phyloP scores from a whole-genome alignment of 1,140 invertebrate species.

The Drosophila rufa region DNA sequence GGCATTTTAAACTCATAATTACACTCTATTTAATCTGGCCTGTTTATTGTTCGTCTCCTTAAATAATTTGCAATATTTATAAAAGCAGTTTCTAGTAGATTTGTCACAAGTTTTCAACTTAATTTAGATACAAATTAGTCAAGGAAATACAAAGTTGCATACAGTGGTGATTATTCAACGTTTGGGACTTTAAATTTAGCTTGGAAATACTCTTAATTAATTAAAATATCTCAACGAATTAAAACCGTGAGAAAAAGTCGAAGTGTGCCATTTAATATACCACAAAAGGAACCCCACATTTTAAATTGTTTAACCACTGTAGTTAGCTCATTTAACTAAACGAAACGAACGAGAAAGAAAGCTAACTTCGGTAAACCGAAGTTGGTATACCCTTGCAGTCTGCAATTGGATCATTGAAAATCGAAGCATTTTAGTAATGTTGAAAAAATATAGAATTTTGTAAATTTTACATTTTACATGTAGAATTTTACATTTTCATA shows the following conservation, averaged over 20 bases:
- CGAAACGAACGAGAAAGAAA: no score
- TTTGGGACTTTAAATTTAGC: background rate
- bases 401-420: no score
- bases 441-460: no score
- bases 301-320: background rate
- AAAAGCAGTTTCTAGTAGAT: constrained; percentile 1
- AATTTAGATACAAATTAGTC: background rate
- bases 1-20: constrained; percentile 21
- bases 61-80: background rate
- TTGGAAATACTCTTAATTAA: no score
- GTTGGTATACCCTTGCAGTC: no score
- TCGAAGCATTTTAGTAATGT: no score
- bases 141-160: constrained; percentile 5
- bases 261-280: background rate
- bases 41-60: background rate
- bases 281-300: background rate
- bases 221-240: no score
- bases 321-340: constrained; percentile 10
- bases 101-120: background rate
- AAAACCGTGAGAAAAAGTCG: background rate
- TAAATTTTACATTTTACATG: no score
- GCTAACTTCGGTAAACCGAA: no score
- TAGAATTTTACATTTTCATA: no score
- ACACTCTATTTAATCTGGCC: constrained; percentile 3
- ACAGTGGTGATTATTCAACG: background rate